Conservation (phyloP, 2,888 invertebrate genomes). For the Thumatha senex region DNA sequence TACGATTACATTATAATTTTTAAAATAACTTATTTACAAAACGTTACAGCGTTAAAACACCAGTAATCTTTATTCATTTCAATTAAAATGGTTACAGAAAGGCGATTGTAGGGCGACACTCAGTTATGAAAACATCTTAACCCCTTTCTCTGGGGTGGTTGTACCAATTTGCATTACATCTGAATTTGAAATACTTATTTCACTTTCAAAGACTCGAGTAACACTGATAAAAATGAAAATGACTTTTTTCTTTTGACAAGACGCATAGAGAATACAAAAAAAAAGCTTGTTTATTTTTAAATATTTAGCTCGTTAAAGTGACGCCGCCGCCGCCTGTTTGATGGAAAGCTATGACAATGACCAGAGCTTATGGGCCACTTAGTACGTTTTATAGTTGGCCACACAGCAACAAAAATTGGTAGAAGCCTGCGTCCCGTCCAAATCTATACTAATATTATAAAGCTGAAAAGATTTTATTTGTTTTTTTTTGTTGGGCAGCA, state of each 20-base stretch:
- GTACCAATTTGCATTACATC: constrained; percentile 72
- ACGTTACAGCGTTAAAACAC: constrained; percentile 28
- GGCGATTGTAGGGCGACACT: constrained; percentile 65
- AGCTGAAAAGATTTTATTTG: too few relatives aligned
- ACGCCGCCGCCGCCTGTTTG: too few relatives aligned
- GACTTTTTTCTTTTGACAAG: not conserved
- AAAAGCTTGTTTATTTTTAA: not conserved
- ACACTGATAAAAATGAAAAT: constrained; percentile 18
- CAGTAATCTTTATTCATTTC: constrained; percentile 66
- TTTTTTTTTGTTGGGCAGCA: too few relatives aligned
- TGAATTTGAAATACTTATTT: constrained; percentile 59
- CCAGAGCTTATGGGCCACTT: too few relatives aligned
- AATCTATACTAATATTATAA: too few relatives aligned
- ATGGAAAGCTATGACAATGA: too few relatives aligned
- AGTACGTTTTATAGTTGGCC: too few relatives aligned
- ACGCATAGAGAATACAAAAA: not conserved
- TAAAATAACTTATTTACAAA: constrained; percentile 18
- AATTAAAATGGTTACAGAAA: constrained; percentile 56
- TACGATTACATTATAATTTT: too few relatives aligned
- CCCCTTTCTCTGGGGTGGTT: constrained; percentile 61
- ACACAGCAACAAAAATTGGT: too few relatives aligned
- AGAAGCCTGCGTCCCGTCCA: too few relatives aligned
- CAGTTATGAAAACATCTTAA: constrained; percentile 77
- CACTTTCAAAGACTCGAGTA: constrained; percentile 34
- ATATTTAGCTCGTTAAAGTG: not conserved